These are phyloP conservation scores for Cygnus atratus DNA, from an alignment of 2,113 vertebrate species.

Conservation along the genomic window DNA sequence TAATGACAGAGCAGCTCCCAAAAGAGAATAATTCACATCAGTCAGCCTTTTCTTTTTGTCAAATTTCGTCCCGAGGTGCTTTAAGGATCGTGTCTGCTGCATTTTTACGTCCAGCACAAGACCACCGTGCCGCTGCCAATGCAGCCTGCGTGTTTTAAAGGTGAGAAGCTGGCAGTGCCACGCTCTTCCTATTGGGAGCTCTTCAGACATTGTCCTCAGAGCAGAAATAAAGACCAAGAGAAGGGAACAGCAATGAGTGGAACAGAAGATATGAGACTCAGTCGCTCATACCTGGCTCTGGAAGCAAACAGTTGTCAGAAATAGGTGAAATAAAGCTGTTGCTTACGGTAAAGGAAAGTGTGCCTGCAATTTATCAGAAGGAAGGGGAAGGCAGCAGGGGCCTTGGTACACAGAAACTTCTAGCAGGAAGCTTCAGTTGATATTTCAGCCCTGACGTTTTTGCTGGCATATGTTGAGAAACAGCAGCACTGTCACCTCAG, in stretches of 20 bases:
- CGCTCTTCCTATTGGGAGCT: background rate
- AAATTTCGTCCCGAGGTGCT: background rate
- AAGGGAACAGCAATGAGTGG: background rate
- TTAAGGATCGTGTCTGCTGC: background rate
- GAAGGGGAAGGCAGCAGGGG: background rate
- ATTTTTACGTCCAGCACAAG: background rate
- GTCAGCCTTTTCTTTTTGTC: background rate
- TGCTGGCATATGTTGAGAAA: background rate
- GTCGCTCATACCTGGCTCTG: background rate
- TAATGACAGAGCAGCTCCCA: background rate
- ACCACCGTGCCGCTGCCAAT: rapidly evolving
- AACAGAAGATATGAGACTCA: background rate
- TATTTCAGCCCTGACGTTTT: background rate
- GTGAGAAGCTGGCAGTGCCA: background rate
- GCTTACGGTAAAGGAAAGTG: background rate
- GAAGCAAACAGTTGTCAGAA: background rate
- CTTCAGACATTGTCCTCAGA: background rate
- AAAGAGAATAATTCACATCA: background rate
- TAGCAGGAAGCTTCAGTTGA: background rate
- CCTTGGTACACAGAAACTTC: background rate
- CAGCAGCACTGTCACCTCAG: background rate
- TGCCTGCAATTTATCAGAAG: background rate
- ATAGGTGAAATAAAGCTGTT: background rate
- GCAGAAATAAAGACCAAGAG: background rate
- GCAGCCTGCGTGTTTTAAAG: background rate